A percentile compares a stretch with the other conserved stretches of the same genome.
phyloP scores from a whole-genome alignment of 2,888 invertebrate species.

The Cetonia aurata region DNA sequence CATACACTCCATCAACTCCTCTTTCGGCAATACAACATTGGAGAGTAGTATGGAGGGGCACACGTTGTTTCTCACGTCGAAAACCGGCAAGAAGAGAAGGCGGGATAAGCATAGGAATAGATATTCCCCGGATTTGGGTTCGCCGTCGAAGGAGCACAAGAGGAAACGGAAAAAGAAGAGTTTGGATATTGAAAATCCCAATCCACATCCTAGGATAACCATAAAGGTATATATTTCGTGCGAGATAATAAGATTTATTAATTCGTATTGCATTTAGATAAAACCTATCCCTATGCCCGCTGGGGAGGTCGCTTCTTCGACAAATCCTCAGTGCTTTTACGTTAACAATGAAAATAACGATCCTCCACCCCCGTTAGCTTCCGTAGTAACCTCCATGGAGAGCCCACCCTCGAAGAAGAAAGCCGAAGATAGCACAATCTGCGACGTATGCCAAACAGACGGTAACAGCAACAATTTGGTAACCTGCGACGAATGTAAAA shows the following conservation, averaged over 20 bases:
- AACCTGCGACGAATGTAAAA: conserved; percentile 91
- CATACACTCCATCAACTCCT: conserved; percentile 14
- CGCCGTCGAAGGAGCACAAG: conserved; percentile 81
- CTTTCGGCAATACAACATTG: conserved; percentile 2
- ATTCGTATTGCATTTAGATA: conserved; percentile 68
- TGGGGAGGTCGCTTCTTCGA: conserved; percentile 73
- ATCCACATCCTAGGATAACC: conserved; percentile 82
- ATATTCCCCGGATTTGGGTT: conserved; percentile 78
- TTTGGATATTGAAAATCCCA: conserved; percentile 71
- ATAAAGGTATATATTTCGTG: conserved; percentile 73
- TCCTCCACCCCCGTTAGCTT: conserved; percentile 60
- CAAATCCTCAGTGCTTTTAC: conserved; percentile 84
- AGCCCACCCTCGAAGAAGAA: conserved; percentile 44
- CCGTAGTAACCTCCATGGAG: conserved; percentile 51
- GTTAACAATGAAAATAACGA: conserved; percentile 78
- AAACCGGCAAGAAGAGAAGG: conserved; percentile 77
- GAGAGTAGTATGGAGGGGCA: conserved; percentile 36
- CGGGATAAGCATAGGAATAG: conserved; percentile 83
- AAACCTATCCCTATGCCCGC: conserved; percentile 85
- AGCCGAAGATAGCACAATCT: conserved; percentile 62
- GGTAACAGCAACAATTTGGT: conserved; percentile 77
- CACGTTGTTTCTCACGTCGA: conserved; percentile 58
- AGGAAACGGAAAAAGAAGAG: conserved; percentile 86
- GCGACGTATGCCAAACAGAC: conserved; percentile 76
- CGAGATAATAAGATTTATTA: not conserved